phyloP scores from a whole-genome alignment of 2,888 invertebrate species.

The Drosophila koepferae region DNA sequence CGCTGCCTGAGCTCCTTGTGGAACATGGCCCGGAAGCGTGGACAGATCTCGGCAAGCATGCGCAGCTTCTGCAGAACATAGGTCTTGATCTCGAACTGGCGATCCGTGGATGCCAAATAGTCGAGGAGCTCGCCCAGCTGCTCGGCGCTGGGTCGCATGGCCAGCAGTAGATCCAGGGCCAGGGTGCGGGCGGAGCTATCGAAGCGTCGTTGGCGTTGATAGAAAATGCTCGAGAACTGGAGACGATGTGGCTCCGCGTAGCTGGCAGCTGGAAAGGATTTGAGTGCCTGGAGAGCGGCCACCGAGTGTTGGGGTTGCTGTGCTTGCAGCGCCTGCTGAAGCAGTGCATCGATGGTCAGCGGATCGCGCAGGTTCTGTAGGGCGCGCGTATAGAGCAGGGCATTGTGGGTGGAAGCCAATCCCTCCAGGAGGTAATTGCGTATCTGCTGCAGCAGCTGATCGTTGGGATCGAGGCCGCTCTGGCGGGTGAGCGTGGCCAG shows the following conservation, averaged over 20 bases:
- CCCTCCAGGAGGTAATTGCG: conserved; percentile 82
- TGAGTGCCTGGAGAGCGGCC: conserved; percentile 89
- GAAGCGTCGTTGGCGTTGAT: conserved; percentile 87
- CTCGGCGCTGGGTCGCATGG: conserved; percentile 86
- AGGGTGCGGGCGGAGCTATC: conserved; percentile 90
- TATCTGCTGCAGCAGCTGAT: conserved; percentile 71
- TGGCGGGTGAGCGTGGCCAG: conserved; percentile 88
- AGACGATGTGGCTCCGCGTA: conserved; percentile 85
- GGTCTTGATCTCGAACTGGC: conserved; percentile 88
- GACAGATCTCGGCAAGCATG: conserved; percentile 87
- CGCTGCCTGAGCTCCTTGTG: conserved; percentile 84
- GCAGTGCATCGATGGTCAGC: conserved; percentile 87
- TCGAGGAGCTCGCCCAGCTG: conserved; percentile 86
- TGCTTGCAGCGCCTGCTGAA: conserved; percentile 85
- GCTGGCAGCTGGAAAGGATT: conserved; percentile 85
- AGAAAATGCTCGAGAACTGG: conserved; percentile 87
- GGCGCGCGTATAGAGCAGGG: conserved; percentile 88
- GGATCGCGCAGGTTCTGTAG: conserved; percentile 89
- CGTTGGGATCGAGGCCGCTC: conserved; percentile 79
- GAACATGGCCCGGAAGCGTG: conserved; percentile 85
- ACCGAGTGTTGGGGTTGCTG: conserved; percentile 87
- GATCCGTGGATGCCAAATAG: conserved; percentile 86
- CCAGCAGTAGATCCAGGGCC: conserved; percentile 90
- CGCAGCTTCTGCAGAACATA: conserved; percentile 88
- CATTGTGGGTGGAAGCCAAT: conserved; percentile 68